Evolutionary conservation across 1,140 invertebrate species (phyloP), one percentile per base, ranked within the genome.

Genomic region (Lordiphosa collinella): DNA sequence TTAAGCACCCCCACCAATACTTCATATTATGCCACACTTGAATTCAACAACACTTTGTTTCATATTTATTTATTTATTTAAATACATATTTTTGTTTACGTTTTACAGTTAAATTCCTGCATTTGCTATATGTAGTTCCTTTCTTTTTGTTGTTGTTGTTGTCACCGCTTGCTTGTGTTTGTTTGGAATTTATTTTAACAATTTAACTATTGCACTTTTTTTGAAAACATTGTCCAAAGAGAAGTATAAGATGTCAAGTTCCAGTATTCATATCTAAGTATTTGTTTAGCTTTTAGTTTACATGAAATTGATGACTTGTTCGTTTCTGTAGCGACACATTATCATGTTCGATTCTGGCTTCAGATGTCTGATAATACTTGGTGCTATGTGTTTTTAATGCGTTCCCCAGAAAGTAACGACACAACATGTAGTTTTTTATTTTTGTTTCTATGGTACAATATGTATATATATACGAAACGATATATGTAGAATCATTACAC

Each of bases 41-140:
- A 29, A 29, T 29, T 8, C 25, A 14, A 38, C 8, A 13, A 38
- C 14, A 8, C 0, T 38, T 7, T 44, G 18, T 13, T 82, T 84
- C 73, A 82, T 82, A 76, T 75, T 82, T 84, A 74, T 74, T 78
- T 72, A 71, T 68, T 82, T 70, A 70, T 70, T 84, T 84, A 82
- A 84, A 84, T 84, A 84, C 72, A 84, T 80, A 69, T 62, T 62
- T 67, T 84, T 57, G 49, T 84, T 84, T 73, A 73, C 53, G 53
- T 53, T 85, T 67, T 84, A 84, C 78, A 84, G 78, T 78, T 84
- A 84, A 84, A 84, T 84, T 84, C 78, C 78, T 84, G 78, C 78
- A 73, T 78, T 84, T 78, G 71, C 76, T 82, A 84, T 80, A 75
- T 82, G 76, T 82, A 82, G 76, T 80, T 69, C 47, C 40, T 59